A percentile compares a stretch with the other conserved stretches of the same genome.
phyloP scores from a whole-genome alignment of 1,140 invertebrate genomes.

The Druon quercuslanigerum region DNA sequence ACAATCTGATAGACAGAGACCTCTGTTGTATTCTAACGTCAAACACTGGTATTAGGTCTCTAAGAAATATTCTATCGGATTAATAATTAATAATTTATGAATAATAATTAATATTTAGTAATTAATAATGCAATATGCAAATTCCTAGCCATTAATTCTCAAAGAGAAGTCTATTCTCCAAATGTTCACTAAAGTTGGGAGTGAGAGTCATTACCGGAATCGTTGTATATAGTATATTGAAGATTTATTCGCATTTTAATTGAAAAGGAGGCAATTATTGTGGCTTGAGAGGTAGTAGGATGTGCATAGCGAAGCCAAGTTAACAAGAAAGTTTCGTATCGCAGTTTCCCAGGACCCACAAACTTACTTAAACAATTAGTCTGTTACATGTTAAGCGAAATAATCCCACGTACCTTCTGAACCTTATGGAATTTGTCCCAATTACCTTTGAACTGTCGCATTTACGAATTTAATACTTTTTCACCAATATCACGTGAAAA shows the following conservation, averaged over 20 bases:
- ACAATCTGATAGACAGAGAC: no score
- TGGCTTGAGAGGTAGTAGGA: neutral
- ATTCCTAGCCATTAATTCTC: neutral
- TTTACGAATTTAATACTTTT: no score
- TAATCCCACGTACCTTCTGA: neutral
- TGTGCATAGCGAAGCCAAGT: neutral
- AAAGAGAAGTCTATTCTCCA: neutral
- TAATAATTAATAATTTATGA: no score
- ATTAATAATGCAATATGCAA: no score
- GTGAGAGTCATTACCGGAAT: constrained; percentile 16
- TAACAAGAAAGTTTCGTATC: constrained; percentile 29
- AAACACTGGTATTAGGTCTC: no score
- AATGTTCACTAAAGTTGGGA: constrained; percentile 4
- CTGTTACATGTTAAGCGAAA: constrained; percentile 18
- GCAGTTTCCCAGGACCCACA: constrained; percentile 26
- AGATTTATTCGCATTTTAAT: constrained; percentile 21
- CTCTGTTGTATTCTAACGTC: no score
- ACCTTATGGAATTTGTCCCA: constrained; percentile 11
- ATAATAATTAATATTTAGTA: no score
- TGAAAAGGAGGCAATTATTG: constrained; percentile 20
- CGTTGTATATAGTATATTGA: constrained; percentile 23
- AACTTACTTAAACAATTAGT: constrained; percentile 32
- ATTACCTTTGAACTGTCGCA: neutral
- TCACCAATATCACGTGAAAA: no score
- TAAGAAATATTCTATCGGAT: no score